Evolutionary conservation across 2,888 invertebrate genomes (phyloP).

Genomic region (Imbricaverruca yamaguchii): DNA sequence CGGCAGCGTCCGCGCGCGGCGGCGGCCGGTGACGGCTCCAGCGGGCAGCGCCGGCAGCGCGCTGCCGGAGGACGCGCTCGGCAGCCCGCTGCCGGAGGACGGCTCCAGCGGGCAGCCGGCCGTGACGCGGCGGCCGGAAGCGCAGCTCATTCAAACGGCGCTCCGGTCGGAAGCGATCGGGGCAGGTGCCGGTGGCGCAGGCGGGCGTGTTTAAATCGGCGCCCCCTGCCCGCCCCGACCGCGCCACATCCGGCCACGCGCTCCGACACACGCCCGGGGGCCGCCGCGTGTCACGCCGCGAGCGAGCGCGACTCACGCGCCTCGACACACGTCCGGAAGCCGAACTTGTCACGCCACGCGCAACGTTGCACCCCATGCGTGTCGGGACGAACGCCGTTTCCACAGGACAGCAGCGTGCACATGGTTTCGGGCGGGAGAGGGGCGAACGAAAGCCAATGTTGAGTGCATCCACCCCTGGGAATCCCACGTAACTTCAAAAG

Average conservation of each 20-base stretch:
- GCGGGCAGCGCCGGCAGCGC: background rate
- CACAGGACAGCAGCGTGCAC: no score
- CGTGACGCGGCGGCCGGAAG: slow-evolving; percentile 7
- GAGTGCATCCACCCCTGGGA: no score
- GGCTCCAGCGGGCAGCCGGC: background rate
- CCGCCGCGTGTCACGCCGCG: background rate
- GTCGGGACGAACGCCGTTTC: no score
- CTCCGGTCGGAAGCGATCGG: slow-evolving; percentile 9
- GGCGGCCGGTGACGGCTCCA: no score
- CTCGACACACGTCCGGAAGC: background rate
- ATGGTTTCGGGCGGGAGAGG: no score
- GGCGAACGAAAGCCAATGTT: no score
- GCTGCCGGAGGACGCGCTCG: background rate
- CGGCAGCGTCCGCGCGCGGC: no score
- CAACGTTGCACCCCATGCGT: no score
- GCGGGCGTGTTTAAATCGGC: background rate
- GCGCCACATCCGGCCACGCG: slow-evolving; percentile 8
- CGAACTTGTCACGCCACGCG: no score
- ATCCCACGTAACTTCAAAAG: no score
- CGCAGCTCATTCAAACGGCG: background rate
- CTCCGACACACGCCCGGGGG: background rate
- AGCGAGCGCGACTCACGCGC: background rate
- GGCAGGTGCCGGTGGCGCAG: background rate
- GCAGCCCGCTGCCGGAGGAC: no score
- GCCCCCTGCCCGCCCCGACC: background rate